Evolutionary conservation across 2,113 vertebrate genomes (phyloP).

Genomic region (Haliaeetus leucogaster): DNA sequence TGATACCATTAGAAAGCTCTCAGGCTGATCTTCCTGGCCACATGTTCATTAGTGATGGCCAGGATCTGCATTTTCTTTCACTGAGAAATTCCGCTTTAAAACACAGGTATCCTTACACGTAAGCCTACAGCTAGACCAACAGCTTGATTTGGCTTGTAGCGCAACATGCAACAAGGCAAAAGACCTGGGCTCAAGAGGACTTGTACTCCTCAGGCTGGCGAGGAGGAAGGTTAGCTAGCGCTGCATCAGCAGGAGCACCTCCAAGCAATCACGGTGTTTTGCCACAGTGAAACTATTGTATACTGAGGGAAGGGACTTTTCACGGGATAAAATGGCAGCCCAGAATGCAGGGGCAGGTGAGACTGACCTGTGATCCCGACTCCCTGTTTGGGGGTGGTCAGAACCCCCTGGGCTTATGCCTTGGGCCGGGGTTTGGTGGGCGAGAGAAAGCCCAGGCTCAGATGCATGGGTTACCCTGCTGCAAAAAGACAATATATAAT

Average conservation of each 20-base stretch:
- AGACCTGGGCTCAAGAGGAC: constrained; percentile 54
- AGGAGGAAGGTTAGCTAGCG: constrained; percentile 68
- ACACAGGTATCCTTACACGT: not conserved
- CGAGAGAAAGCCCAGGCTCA: constrained; percentile 82
- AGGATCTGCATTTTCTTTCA: not conserved
- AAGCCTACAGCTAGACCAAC: constrained; percentile 9
- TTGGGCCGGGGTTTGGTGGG: constrained; percentile 78
- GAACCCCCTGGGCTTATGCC: constrained; percentile 79
- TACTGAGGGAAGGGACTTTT: constrained; percentile 62
- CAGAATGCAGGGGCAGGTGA: constrained; percentile 70
- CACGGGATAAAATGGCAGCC: constrained; percentile 66
- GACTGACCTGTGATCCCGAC: constrained; percentile 82
- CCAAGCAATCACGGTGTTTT: constrained; percentile 62
- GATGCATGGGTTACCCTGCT: constrained; percentile 82
- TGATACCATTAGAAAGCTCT: not conserved
- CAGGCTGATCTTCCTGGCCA: not conserved
- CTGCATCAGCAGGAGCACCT: constrained; percentile 69
- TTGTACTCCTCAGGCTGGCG: constrained; percentile 58
- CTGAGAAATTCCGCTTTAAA: constrained; percentile 1
- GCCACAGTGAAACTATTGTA: constrained; percentile 63
- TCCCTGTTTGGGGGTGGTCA: constrained; percentile 78
- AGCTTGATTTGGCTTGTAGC: constrained; percentile 61
- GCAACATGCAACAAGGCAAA: constrained; percentile 76
- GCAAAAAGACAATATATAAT: constrained; percentile 83
- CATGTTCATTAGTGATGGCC: not conserved